Conservation (phyloP, 2,888 invertebrate species). For the Diplolepis rosae region DNA sequence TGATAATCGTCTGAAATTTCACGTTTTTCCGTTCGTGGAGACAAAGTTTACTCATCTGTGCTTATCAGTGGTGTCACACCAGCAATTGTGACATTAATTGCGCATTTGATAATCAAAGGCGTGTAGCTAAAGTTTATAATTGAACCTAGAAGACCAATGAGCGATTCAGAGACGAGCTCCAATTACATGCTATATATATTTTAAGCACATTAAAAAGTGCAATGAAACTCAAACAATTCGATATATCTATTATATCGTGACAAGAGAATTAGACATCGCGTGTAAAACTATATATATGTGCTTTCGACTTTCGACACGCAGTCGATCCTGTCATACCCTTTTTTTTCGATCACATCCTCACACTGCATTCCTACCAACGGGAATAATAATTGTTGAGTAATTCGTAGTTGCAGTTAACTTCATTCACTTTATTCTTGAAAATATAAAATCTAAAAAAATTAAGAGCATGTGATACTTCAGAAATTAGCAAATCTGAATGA, state of each 20-base stretch:
- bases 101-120: constrained; percentile 3
- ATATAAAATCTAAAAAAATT: no score
- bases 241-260: constrained; percentile 15
- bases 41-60: background rate
- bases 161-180: constrained; percentile 3
- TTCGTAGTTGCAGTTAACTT: background rate
- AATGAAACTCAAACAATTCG: constrained; percentile 7
- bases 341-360: background rate
- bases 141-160: constrained; percentile 7
- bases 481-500: no score
- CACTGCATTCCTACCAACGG: background rate
- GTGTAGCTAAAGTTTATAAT: background rate
- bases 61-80: background rate
- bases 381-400: background rate
- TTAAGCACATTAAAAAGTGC: background rate
- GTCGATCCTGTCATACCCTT: constrained; percentile 12
- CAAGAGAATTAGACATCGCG: constrained; percentile 21
- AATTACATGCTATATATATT: background rate
- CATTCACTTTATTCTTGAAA: no score
- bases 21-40: background rate
- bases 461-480: no score
- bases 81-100: constrained; percentile 9
- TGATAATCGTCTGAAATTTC: no score
- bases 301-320: constrained; percentile 22
- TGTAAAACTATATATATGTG: background rate